A percentile compares a stretch with the other conserved stretches of the same genome.
Conservation (phyloP, 1,140 invertebrate species). For the Drosophila chauvacae region DNA sequence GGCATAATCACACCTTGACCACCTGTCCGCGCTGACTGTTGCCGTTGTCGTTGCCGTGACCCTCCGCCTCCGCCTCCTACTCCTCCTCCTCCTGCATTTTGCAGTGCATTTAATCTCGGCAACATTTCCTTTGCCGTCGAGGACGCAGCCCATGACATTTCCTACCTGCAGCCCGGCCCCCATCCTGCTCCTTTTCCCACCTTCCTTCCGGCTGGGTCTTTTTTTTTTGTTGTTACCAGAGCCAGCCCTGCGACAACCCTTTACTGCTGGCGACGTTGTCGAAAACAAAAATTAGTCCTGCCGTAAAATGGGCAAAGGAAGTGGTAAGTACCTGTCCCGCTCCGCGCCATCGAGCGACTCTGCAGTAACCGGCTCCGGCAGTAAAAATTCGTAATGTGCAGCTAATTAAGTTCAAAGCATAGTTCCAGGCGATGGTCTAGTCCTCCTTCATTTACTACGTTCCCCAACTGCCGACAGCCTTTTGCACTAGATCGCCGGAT, state of each 20-base stretch:
- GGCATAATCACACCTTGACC: slow-evolving; percentile 66
- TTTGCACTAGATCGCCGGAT: slow-evolving; percentile 14
- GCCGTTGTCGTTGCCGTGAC: background rate
- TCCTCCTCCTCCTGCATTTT: background rate
- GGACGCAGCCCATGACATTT: slow-evolving; percentile 72
- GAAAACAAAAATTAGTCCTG: slow-evolving; percentile 81
- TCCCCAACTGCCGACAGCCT: slow-evolving; percentile 14
- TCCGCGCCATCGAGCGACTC: slow-evolving; percentile 33
- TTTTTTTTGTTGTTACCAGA: background rate
- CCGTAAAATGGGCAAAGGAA: slow-evolving; percentile 79
- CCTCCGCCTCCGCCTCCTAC: background rate
- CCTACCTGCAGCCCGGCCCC: slow-evolving; percentile 51
- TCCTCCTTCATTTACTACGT: slow-evolving; percentile 15
- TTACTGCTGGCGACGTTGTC: slow-evolving; percentile 67
- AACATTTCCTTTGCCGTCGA: slow-evolving; percentile 73
- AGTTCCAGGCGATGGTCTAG: slow-evolving; percentile 62
- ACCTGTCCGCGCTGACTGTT: slow-evolving; percentile 58
- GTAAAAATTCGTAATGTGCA: slow-evolving; percentile 82
- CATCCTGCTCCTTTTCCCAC: background rate
- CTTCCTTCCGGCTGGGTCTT: slow-evolving; percentile 5
- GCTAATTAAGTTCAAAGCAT: slow-evolving; percentile 83
- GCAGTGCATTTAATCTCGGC: slow-evolving; percentile 75
- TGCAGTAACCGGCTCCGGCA: slow-evolving; percentile 65
- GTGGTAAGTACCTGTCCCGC: slow-evolving; percentile 69
- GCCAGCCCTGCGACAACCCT: slow-evolving; percentile 37